Evolutionary conservation across 1,140 invertebrate genomes (phyloP).

Genomic region (Dreissena polymorpha): DNA sequence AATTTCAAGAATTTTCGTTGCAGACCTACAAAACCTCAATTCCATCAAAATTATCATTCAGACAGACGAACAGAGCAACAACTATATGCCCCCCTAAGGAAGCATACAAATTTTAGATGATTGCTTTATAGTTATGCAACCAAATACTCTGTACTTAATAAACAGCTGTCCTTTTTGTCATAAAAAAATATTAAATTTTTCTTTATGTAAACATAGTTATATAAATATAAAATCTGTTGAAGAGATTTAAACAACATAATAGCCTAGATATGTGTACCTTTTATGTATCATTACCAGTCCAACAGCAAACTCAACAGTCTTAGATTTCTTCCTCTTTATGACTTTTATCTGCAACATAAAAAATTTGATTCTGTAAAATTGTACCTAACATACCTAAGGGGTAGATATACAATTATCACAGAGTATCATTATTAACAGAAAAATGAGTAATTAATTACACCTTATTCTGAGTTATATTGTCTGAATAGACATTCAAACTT

Average conservation of each 20-base stretch:
- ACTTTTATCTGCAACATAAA: constrained; percentile 20
- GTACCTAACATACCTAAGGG: not conserved
- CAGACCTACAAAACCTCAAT: too few relatives aligned
- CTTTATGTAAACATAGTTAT: not conserved
- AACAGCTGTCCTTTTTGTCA: not conserved
- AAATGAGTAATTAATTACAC: too few relatives aligned
- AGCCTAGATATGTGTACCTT: constrained; percentile 63
- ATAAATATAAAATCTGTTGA: constrained; percentile 7
- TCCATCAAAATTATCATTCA: too few relatives aligned
- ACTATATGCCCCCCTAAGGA: too few relatives aligned
- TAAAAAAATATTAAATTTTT: constrained; percentile 1
- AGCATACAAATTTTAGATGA: too few relatives aligned
- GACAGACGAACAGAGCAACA: too few relatives aligned
- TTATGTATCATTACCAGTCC: constrained; percentile 87
- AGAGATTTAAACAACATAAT: not conserved
- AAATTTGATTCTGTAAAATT: not conserved
- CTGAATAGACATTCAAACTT: too few relatives aligned
- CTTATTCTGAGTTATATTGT: too few relatives aligned
- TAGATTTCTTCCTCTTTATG: constrained; percentile 26
- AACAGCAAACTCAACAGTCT: constrained; percentile 81
- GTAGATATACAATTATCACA: not conserved
- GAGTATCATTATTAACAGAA: not conserved
- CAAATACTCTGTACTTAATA: too few relatives aligned
- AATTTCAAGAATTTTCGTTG: too few relatives aligned
- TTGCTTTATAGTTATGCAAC: too few relatives aligned